Evolutionary conservation across 2,888 invertebrate genomes (phyloP).

Genomic region (Aethes cnicana): DNA sequence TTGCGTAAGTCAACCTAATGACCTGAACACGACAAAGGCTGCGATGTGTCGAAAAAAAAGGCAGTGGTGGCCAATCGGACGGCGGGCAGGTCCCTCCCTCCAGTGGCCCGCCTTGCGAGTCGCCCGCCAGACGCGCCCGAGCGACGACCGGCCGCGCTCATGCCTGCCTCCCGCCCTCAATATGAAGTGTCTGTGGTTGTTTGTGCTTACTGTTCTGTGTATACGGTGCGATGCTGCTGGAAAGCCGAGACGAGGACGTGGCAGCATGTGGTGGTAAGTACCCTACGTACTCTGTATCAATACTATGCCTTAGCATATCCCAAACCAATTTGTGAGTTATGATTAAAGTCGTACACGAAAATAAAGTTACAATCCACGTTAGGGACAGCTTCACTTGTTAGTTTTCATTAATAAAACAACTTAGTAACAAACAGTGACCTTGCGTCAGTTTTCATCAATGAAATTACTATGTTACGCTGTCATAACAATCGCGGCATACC

Average conservation of each 20-base stretch:
- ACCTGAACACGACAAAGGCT: conserved; percentile 59
- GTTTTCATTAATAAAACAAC: conserved; percentile 17
- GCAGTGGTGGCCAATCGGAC: conserved; percentile 68
- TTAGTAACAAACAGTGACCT: not conserved
- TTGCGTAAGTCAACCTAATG: conserved; percentile 64
- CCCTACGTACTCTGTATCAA: no score
- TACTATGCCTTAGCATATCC: no score
- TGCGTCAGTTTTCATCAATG: conserved; percentile 21
- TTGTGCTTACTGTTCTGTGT: conserved; percentile 79
- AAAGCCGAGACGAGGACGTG: conserved; percentile 89
- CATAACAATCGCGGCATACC: conserved; percentile 21
- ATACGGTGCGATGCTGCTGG: conserved; percentile 73
- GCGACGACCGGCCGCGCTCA: conserved; percentile 71
- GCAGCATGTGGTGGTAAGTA: conserved; percentile 96
- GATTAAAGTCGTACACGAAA: no score
- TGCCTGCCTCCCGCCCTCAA: conserved; percentile 71
- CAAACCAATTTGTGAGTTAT: no score
- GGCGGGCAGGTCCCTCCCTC: conserved; percentile 75
- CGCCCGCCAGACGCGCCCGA: conserved; percentile 62
- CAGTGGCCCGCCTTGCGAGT: conserved; percentile 68
- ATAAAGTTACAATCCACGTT: not conserved
- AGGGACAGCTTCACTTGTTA: not conserved
- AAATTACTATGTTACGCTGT: conserved; percentile 14
- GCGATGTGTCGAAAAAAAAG: conserved; percentile 47
- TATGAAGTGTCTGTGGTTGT: conserved; percentile 81